Evolutionary conservation across 2,797 vertebrate species (phyloP).

Genomic region (Sebastes flavidus): DNA sequence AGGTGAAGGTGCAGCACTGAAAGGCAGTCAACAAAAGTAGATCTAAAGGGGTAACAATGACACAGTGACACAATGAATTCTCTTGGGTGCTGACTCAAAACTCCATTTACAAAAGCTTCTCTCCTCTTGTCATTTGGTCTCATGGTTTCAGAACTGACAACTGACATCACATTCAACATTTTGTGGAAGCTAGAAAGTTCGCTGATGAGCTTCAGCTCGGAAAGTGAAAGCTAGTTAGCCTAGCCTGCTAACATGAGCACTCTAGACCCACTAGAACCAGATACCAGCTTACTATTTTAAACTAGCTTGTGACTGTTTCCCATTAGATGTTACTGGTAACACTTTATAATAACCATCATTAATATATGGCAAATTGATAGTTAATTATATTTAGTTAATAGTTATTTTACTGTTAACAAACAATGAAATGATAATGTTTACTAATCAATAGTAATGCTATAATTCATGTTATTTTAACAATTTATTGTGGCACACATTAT

Average conservation of each 20-base stretch:
- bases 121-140: neutral
- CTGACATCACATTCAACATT: neutral
- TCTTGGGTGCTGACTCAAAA: neutral
- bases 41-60: slow-evolving; percentile 2
- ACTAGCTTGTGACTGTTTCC: neutral
- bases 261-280: neutral
- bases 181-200: neutral
- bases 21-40: neutral
- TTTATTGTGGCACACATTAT: no score
- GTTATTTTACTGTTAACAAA: no score
- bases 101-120: neutral
- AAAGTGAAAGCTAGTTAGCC: neutral
- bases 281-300: neutral
- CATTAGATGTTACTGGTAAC: neutral
- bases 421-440: no score
- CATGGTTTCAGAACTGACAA: neutral
- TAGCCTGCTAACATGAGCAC: neutral
- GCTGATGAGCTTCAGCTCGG: neutral
- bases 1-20: neutral
- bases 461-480: no score
- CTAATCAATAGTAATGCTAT: no score
- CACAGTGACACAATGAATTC: neutral
- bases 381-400: no score
- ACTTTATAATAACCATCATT: no score
- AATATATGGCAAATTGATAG: no score